Conservation (phyloP, 2,113 vertebrate species). For the Protobothrops flavoviridis region DNA sequence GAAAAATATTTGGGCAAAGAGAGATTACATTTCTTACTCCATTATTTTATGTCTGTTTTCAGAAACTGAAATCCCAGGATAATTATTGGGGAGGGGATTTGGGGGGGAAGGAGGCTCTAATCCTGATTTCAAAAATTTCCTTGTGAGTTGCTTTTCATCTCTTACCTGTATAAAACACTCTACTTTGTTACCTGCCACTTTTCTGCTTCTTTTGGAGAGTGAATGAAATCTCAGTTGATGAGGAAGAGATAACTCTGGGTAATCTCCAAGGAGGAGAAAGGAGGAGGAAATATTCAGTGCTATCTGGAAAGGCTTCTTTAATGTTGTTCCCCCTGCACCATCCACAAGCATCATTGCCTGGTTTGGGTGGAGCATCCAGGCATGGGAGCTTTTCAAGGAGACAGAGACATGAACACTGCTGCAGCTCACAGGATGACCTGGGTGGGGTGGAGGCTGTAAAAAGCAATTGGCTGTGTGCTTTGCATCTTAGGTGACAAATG, state of each 20-base stretch:
- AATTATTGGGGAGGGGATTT: neutral
- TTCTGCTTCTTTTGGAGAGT: neutral
- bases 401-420: constrained; percentile 23
- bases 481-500: constrained; percentile 12
- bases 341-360: constrained; percentile 35
- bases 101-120: neutral
- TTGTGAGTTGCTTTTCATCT: neutral
- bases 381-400: constrained; percentile 68
- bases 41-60: neutral
- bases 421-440: constrained; percentile 4
- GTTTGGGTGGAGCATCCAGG: constrained; percentile 66
- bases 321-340: constrained; percentile 51
- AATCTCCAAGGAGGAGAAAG: neutral
- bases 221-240: neutral
- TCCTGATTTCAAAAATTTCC: neutral
- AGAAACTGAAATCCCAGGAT: neutral
- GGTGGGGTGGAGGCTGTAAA: neutral
- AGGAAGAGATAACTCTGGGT: neutral
- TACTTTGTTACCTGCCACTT: neutral
- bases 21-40: neutral
- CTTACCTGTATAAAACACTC: neutral
- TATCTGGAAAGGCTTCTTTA: neutral
- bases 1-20: neutral
- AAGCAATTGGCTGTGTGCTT: constrained; percentile 6
- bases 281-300: constrained; percentile 16